Evolutionary conservation across 2,888 invertebrate genomes (phyloP).

Genomic region (Dasypolia templi): DNA sequence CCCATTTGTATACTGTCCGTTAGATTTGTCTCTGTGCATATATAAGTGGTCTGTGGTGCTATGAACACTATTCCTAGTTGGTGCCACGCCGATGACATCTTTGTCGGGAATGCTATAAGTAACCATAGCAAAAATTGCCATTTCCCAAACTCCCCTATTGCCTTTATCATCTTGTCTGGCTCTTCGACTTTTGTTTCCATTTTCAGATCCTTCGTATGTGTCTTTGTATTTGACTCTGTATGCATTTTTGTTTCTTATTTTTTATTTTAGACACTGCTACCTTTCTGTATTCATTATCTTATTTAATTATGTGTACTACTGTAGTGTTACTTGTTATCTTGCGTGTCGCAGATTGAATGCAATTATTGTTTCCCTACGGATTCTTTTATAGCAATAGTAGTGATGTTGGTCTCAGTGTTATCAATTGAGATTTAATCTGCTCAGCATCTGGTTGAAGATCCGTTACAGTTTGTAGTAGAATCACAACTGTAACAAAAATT

Average conservation of each 20-base stretch:
- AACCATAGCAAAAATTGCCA: constrained; percentile 92
- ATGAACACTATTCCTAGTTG: constrained; percentile 93
- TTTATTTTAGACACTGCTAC: constrained; percentile 13
- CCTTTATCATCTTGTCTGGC: constrained; percentile 69
- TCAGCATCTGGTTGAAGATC: not conserved
- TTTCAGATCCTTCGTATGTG: constrained; percentile 11
- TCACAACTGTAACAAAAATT: constrained; percentile 34
- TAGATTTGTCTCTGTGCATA: constrained; percentile 79
- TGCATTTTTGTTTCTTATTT: constrained; percentile 20
- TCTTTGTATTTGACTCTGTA: constrained; percentile 35
- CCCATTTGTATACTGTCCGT: constrained; percentile 77
- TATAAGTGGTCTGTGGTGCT: constrained; percentile 90
- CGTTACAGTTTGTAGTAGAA: not conserved
- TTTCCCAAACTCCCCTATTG: constrained; percentile 87
- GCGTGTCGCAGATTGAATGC: constrained; percentile 23
- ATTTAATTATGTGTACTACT: constrained; percentile 4
- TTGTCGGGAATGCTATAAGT: constrained; percentile 90
- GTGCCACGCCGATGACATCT: constrained; percentile 93
- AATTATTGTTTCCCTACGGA: constrained; percentile 20
- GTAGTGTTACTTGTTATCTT: constrained; percentile 39
- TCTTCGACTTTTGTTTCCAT: constrained; percentile 28
- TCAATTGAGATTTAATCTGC: too few species aligned
- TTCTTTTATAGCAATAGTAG: constrained; percentile 18
- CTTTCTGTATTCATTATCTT: constrained; percentile 23
- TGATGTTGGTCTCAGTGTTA: constrained; percentile 12